phyloP scores from a whole-genome alignment of 1,140 invertebrate genomes.

The Leptinotarsa undecemlineata region DNA sequence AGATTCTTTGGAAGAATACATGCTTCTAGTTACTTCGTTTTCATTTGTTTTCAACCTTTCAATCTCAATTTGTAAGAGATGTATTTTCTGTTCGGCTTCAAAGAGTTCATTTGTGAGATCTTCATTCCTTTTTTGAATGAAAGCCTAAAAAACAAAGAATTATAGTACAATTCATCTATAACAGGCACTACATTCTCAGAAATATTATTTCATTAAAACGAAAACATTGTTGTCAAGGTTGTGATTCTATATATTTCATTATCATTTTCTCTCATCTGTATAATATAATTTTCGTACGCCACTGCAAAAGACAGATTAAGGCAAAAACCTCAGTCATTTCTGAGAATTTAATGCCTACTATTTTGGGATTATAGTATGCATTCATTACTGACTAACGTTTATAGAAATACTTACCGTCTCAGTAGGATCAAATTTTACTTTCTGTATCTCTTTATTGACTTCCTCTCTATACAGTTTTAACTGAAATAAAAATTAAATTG shows the following conservation, averaged over 20 bases:
- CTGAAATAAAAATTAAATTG: constrained; percentile 41
- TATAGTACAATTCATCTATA: not conserved
- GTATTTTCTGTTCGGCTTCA: constrained; percentile 41
- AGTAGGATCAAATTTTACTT: constrained; percentile 41
- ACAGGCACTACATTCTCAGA: too few species aligned
- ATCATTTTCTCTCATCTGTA: too few species aligned
- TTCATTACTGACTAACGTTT: not conserved
- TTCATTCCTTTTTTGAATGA: constrained; percentile 34
- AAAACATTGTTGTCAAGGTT: too few species aligned
- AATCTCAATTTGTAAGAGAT: constrained; percentile 35
- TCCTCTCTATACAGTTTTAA: constrained; percentile 56
- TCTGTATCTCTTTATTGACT: constrained; percentile 56
- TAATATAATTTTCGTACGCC: too few species aligned
- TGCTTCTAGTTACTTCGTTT: not conserved
- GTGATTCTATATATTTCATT: too few species aligned
- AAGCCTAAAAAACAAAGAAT: constrained; percentile 29
- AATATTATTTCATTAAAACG: too few species aligned
- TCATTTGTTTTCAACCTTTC: constrained; percentile 36
- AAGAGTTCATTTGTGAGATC: constrained; percentile 37
- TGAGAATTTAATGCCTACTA: too few species aligned
- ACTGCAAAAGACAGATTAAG: too few species aligned
- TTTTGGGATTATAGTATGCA: not conserved
- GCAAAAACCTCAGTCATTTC: too few species aligned
- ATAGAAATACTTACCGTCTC: constrained; percentile 32
- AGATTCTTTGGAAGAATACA: constrained; percentile 29